phyloP scores from a whole-genome alignment of 1,140 invertebrate genomes.

The Drosophila melanogaster region DNA sequence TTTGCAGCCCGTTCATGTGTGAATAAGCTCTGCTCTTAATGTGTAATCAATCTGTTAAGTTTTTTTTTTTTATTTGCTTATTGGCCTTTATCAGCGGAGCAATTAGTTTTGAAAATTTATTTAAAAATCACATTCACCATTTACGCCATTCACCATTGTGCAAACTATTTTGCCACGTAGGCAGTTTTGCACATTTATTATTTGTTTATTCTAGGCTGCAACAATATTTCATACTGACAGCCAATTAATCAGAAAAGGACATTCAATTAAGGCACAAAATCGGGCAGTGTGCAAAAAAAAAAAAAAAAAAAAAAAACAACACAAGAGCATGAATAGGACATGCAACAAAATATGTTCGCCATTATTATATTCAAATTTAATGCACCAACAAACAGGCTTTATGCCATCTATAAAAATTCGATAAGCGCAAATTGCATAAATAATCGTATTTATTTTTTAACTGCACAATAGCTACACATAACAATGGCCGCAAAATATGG shows the following conservation, averaged over 20 bases:
- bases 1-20: constrained; percentile 24
- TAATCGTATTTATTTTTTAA: constrained; percentile 55
- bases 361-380: constrained; percentile 63
- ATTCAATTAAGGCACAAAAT: constrained; percentile 83
- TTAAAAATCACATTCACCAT: constrained; percentile 44
- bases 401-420: constrained; percentile 44
- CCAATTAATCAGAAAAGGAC: constrained; percentile 83
- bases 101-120: constrained; percentile 66
- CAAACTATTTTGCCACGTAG: constrained; percentile 58
- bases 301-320: too few relatives aligned
- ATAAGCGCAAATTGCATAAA: constrained; percentile 59
- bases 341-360: constrained; percentile 55
- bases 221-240: constrained; percentile 77
- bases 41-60: constrained; percentile 44
- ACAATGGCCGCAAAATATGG: constrained; percentile 31
- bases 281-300: constrained; percentile 37
- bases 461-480: constrained; percentile 37
- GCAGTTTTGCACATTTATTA: constrained; percentile 77
- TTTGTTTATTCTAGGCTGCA: constrained; percentile 70
- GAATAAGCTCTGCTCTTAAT: constrained; percentile 43
- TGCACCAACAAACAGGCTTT: constrained; percentile 58
- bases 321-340: constrained; percentile 46
- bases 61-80: constrained; percentile 33
- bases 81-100: constrained; percentile 57
- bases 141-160: constrained; percentile 60